phyloP scores from a whole-genome alignment of 2,113 vertebrate genomes.

The Colaptes auratus region DNA sequence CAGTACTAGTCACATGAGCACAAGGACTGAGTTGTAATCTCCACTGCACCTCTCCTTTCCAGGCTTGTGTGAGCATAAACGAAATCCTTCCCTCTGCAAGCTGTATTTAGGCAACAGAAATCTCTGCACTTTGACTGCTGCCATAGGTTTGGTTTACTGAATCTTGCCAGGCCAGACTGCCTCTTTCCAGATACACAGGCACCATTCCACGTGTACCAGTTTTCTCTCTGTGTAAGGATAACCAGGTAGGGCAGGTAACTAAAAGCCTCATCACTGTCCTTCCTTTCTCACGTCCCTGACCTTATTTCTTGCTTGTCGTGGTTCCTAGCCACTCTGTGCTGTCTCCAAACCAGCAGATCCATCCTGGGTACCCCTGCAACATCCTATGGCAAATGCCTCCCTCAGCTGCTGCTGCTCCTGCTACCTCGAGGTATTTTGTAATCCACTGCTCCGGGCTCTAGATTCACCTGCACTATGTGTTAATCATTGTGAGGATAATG shows the following conservation, averaged over 20 bases:
- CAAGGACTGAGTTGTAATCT: background rate
- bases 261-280: background rate
- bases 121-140: background rate
- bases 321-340: fast-evolving
- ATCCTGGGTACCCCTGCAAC: fast-evolving
- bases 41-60: background rate
- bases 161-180: background rate
- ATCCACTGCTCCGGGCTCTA: background rate
- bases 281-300: background rate
- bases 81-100: background rate
- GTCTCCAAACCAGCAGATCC: background rate
- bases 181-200: background rate
- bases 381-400: fast-evolving
- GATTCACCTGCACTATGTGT: background rate
- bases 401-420: background rate
- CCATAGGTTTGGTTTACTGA: background rate
- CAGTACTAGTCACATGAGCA: background rate
- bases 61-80: background rate
- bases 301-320: fast-evolving
- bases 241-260: background rate
- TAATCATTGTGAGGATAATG: fast-evolving
- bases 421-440: fast-evolving
- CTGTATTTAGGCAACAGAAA: background rate
- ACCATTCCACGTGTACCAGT: background rate
- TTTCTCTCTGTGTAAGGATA: background rate